These are phyloP conservation scores for Typhlichthys eigenmanni DNA, from an alignment of 2,797 vertebrate species.

Conservation along the genomic window DNA sequence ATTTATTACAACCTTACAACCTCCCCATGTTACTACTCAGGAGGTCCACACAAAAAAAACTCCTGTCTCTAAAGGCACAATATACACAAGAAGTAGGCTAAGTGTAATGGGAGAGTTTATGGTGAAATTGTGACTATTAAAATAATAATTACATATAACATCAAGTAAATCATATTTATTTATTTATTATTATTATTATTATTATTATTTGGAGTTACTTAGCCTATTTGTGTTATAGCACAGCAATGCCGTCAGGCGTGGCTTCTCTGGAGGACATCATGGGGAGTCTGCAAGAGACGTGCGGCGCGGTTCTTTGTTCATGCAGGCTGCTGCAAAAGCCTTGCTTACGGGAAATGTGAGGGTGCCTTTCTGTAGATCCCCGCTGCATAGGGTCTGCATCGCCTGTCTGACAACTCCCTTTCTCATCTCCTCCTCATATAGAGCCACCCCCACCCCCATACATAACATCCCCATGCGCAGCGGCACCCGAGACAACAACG, in stretches of 20 bases:
- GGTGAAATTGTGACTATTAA: neutral
- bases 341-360: conserved; percentile 52
- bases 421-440: conserved; percentile 50
- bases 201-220: conserved; percentile 4
- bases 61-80: no score
- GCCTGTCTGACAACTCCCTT: conserved; percentile 76
- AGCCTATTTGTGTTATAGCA: conserved; percentile 53
- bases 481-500: conserved; percentile 72
- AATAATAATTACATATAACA: neutral
- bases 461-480: conserved; percentile 67
- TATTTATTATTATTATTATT: conserved; percentile 11
- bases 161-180: neutral
- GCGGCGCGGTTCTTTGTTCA: conserved; percentile 76
- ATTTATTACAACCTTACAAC: no score
- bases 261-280: conserved; percentile 69
- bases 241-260: conserved; percentile 72
- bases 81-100: no score
- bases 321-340: conserved; percentile 57
- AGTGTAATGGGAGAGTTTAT: no score
- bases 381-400: conserved; percentile 73
- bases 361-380: conserved; percentile 56
- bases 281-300: conserved; percentile 61
- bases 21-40: no score
- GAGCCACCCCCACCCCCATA: conserved; percentile 27
- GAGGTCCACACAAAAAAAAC: no score